Percentiles rank a stretch among this genome's conserved stretches.
phyloP scores from a whole-genome alignment of 2,797 vertebrate genomes.

The Rhynchotus rufescens region DNA sequence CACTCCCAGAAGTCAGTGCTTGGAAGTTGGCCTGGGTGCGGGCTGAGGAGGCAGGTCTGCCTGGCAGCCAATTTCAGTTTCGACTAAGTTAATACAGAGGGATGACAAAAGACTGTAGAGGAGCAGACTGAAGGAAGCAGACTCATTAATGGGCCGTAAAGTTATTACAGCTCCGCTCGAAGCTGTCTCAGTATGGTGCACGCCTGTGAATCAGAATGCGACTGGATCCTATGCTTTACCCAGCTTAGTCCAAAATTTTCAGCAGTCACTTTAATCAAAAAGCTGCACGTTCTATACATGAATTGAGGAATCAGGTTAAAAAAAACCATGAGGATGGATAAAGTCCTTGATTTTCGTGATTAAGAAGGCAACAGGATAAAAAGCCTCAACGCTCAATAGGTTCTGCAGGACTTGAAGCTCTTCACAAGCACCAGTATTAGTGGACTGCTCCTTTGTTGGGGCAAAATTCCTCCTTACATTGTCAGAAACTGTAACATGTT shows the following conservation, averaged over 20 bases:
- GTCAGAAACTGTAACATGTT: accelerated
- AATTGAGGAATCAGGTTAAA: not conserved
- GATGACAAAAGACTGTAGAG: not conserved
- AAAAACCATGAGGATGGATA: not conserved
- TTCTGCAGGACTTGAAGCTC: not conserved
- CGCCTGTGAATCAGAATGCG: not conserved
- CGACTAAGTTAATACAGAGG: not conserved
- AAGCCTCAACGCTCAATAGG: not conserved
- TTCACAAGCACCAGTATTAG: not conserved
- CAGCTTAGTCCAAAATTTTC: not conserved
- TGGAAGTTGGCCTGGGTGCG: not conserved
- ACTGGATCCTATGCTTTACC: not conserved
- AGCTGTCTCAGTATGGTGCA: not conserved
- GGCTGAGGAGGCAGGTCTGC: not conserved
- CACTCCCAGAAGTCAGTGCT: not conserved
- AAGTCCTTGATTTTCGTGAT: not conserved
- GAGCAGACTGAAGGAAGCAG: constrained; percentile 1
- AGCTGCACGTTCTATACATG: not conserved
- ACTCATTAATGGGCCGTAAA: not conserved
- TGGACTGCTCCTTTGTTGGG: not conserved
- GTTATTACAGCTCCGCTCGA: not conserved
- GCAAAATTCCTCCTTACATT: accelerated
- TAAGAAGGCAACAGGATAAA: not conserved
- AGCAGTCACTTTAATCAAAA: not conserved
- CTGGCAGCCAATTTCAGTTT: not conserved